A percentile compares a stretch with the other conserved stretches of the same genome.
Conservation (phyloP, 2,797 vertebrate species). For the Manis pentadactyla region DNA sequence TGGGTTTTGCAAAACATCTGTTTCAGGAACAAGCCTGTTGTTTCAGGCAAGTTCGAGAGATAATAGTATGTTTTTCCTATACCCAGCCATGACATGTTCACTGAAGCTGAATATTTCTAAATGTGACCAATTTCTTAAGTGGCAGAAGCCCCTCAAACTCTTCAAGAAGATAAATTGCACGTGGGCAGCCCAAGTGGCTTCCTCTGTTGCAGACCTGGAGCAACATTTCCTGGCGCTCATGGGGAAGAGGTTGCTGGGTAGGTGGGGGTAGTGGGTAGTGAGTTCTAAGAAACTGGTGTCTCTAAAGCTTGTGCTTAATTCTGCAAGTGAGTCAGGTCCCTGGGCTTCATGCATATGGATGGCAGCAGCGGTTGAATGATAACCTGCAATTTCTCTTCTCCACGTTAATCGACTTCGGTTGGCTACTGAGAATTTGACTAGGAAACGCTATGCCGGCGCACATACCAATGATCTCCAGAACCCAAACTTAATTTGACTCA, state of each 20-base stretch:
- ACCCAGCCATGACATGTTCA: neutral
- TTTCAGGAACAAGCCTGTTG: constrained; percentile 27
- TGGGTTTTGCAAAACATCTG: constrained; percentile 34
- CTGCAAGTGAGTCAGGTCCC: constrained; percentile 37
- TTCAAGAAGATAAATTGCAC: neutral
- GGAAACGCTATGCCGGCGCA: neutral
- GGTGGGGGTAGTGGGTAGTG: fast-evolving
- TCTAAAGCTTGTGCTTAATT: constrained; percentile 6
- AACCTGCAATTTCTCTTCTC: constrained; percentile 58
- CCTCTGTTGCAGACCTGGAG: neutral
- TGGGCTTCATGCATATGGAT: constrained; percentile 69
- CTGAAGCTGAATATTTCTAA: neutral
- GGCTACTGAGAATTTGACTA: constrained; percentile 52
- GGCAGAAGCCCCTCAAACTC: constrained; percentile 43
- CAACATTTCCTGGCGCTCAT: neutral
- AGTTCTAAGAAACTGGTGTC: neutral
- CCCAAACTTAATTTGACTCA: constrained; percentile 26
- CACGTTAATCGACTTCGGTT: constrained; percentile 21
- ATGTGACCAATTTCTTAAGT: constrained; percentile 23
- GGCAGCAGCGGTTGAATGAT: neutral
- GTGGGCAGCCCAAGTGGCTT: fast-evolving
- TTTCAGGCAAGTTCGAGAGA: constrained; percentile 43
- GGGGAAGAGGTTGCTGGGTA: fast-evolving
- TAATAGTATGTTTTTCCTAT: constrained; percentile 26
- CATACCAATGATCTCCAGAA: constrained; percentile 43